phyloP scores from a whole-genome alignment of 2,113 vertebrate species.

The Gymnogyps californianus region DNA sequence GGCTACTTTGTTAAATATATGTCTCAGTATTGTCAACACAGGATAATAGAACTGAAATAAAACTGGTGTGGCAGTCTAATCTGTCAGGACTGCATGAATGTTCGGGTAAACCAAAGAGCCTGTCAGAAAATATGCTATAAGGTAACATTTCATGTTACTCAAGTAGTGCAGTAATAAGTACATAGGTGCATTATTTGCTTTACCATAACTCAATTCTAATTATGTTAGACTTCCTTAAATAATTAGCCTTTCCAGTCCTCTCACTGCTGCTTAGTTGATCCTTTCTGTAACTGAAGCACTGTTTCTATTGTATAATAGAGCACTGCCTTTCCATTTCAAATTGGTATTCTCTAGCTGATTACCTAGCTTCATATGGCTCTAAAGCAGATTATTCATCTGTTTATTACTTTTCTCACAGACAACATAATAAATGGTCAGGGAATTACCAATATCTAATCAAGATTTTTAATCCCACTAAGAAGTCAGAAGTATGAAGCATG shows the following conservation, averaged over 20 bases:
- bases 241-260: not conserved
- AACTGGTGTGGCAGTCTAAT: not conserved
- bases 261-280: not conserved
- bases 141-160: not conserved
- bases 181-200: not conserved
- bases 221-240: not conserved
- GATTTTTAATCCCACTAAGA: not conserved
- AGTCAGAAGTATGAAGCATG: not conserved
- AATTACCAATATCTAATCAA: not conserved
- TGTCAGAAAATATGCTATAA: not conserved
- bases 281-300: not conserved
- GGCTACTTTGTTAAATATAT: not conserved
- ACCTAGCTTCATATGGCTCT: not conserved
- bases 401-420: not conserved
- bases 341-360: not conserved
- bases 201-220: not conserved
- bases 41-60: not conserved
- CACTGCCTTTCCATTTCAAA: not conserved
- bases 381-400: not conserved
- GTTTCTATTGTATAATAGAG: not conserved
- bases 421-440: not conserved
- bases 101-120: not conserved
- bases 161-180: not conserved
- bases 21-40: not conserved
- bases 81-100: not conserved